These are phyloP conservation scores for Sphecodes monilicornis DNA, from an alignment of 2,888 invertebrate species.

Conservation along the genomic window DNA sequence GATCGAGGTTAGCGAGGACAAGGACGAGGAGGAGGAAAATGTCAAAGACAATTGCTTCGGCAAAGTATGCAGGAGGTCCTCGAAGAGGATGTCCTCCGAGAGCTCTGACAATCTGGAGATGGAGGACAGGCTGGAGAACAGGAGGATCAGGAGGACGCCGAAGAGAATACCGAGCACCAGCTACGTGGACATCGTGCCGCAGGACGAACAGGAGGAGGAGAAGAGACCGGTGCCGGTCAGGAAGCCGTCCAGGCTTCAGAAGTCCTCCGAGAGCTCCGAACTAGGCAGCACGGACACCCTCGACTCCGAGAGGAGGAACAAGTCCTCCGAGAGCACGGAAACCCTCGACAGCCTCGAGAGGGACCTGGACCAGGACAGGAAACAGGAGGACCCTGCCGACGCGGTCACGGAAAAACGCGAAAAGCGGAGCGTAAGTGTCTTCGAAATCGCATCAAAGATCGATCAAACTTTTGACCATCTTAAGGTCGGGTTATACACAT, in stretches of 20 bases:
- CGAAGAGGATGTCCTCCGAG: slow-evolving; percentile 79
- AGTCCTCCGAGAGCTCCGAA: slow-evolving; percentile 83
- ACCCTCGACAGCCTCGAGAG: slow-evolving; percentile 82
- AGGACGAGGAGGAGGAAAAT: slow-evolving; percentile 61
- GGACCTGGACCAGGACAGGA: slow-evolving; percentile 78
- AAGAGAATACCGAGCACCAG: slow-evolving; percentile 78
- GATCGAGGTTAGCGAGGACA: slow-evolving; percentile 61
- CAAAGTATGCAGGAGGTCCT: slow-evolving; percentile 65
- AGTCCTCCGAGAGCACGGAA: slow-evolving; percentile 81
- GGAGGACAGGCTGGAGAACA: slow-evolving; percentile 78
- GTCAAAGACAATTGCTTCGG: slow-evolving; percentile 54
- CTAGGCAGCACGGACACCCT: slow-evolving; percentile 82
- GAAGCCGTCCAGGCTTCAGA: slow-evolving; percentile 78
- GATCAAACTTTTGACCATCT: no score
- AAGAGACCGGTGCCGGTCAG: slow-evolving; percentile 67
- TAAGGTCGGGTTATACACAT: no score
- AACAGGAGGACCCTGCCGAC: slow-evolving; percentile 76
- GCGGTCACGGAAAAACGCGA: slow-evolving; percentile 75
- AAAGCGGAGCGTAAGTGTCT: slow-evolving; percentile 75
- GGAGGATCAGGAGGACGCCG: slow-evolving; percentile 74
- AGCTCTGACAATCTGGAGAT: slow-evolving; percentile 81
- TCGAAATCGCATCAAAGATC: background rate
- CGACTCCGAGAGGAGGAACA: slow-evolving; percentile 80
- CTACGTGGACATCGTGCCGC: slow-evolving; percentile 70
- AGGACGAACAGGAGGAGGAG: slow-evolving; percentile 69